Conservation (phyloP, 2,888 invertebrate species). For the Aspidiotus destructor region DNA sequence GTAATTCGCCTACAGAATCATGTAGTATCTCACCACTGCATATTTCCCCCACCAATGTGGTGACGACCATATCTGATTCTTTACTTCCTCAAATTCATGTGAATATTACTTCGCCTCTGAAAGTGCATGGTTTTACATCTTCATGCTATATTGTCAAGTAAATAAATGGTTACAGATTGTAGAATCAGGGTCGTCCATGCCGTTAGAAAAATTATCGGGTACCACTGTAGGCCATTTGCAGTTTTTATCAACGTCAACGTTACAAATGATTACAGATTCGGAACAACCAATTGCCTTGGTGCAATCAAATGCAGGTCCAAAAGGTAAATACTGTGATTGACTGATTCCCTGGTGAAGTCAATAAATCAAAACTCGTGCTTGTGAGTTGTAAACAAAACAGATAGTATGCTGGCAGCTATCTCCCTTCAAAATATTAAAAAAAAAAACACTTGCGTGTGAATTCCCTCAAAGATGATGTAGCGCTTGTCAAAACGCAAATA, state of each 20-base stretch:
- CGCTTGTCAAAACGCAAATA: too few species aligned
- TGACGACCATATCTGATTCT: conserved; percentile 16
- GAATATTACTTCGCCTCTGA: not conserved
- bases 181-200: conserved; percentile 10
- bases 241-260: conserved; percentile 18
- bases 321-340: too few species aligned
- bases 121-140: not conserved
- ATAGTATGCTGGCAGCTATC: not conserved
- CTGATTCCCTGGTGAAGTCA: not conserved
- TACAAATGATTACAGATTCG: conserved; percentile 19
- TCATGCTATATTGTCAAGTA: not conserved
- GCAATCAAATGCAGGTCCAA: conserved; percentile 20
- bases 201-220: conserved; percentile 11
- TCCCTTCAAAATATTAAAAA: not conserved
- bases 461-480: too few species aligned
- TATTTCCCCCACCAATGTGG: conserved; percentile 25
- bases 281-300: conserved; percentile 27
- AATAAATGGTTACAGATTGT: conserved; percentile 12
- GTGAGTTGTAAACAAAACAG: too few species aligned
- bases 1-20: conserved; percentile 27
- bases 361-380: not conserved
- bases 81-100: conserved; percentile 31
- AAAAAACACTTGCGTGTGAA: too few species aligned
- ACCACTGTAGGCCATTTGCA: conserved; percentile 16
- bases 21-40: conserved; percentile 28